A percentile compares a stretch with the other conserved stretches of the same genome.
These are phyloP conservation scores for Netelia inedita DNA, from an alignment of 2,888 invertebrate genomes.

Conservation along the genomic window DNA sequence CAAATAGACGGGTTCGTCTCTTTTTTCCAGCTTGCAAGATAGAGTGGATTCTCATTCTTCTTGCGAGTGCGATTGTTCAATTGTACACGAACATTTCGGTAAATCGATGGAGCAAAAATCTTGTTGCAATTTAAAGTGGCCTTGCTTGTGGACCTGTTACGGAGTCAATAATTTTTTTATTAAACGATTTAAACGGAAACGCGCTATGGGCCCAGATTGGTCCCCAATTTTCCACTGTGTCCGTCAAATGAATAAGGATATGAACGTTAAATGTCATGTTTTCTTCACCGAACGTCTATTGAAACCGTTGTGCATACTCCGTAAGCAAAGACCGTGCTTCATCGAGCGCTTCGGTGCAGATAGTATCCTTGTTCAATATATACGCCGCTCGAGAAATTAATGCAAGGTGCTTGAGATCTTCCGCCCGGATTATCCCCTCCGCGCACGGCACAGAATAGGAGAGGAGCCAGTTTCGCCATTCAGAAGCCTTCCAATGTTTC, in stretches of 20 bases:
- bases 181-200: conserved; percentile 55
- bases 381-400: conserved; percentile 40
- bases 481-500: conserved; percentile 37
- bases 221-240: conserved; percentile 57
- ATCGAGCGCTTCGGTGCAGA: conserved; percentile 3
- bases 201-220: conserved; percentile 55
- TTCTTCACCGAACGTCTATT: conserved; percentile 20
- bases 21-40: conserved; percentile 24
- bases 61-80: neutral
- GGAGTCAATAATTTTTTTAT: conserved; percentile 54
- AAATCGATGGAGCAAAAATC: conserved; percentile 47
- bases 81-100: conserved; percentile 22
- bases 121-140: conserved; percentile 44
- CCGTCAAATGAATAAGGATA: conserved; percentile 40
- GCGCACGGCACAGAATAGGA: conserved; percentile 34
- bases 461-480: conserved; percentile 43
- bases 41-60: neutral
- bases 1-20: neutral
- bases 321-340: conserved; percentile 12
- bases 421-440: conserved; percentile 18
- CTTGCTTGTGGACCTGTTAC: conserved; percentile 41
- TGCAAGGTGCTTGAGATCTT: conserved; percentile 34
- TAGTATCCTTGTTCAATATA: conserved; percentile 37
- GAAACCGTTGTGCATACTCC: conserved; percentile 23
- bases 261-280: conserved; percentile 49